Percentiles rank a stretch among this genome's conserved stretches.
These are phyloP conservation scores for Ellobium chinense DNA, from an alignment of 2,888 invertebrate species.

Conservation along the genomic window DNA sequence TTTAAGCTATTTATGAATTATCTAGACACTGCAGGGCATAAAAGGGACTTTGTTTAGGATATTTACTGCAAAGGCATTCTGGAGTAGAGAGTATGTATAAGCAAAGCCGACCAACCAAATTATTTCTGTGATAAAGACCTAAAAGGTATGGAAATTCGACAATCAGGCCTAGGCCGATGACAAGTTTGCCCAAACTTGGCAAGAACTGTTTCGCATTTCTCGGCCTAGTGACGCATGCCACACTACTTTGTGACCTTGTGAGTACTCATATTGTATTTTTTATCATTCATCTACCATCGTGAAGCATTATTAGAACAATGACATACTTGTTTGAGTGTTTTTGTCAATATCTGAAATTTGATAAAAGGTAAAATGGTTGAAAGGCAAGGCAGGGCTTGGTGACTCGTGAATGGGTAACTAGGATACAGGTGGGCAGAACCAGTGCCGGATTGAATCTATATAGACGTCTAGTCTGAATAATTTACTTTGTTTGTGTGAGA, in stretches of 20 bases:
- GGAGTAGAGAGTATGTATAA: conserved; percentile 35
- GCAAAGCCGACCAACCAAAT: conserved; percentile 31
- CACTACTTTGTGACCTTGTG: not conserved
- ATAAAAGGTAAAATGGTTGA: too few species aligned
- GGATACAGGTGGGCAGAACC: too few species aligned
- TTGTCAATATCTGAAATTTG: too few species aligned
- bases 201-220: not conserved
- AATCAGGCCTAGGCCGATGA: conserved; percentile 13
- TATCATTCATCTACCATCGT: not conserved
- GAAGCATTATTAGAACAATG: not conserved
- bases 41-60: not conserved
- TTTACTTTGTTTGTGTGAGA: too few species aligned
- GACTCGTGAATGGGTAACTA: too few species aligned
- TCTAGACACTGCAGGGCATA: too few species aligned
- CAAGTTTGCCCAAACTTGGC: conserved; percentile 11
- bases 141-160: conserved; percentile 29
- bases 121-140: conserved; percentile 26
- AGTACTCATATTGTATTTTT: not conserved
- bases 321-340: too few species aligned
- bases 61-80: not conserved
- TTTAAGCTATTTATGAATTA: too few species aligned
- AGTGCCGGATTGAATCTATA: too few species aligned
- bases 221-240: not conserved
- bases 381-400: too few species aligned
- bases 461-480: too few species aligned